Evolutionary conservation across 2,113 vertebrate genomes (phyloP), one percentile per base, ranked within the genome.

Genomic region (Motacilla alba): DNA sequence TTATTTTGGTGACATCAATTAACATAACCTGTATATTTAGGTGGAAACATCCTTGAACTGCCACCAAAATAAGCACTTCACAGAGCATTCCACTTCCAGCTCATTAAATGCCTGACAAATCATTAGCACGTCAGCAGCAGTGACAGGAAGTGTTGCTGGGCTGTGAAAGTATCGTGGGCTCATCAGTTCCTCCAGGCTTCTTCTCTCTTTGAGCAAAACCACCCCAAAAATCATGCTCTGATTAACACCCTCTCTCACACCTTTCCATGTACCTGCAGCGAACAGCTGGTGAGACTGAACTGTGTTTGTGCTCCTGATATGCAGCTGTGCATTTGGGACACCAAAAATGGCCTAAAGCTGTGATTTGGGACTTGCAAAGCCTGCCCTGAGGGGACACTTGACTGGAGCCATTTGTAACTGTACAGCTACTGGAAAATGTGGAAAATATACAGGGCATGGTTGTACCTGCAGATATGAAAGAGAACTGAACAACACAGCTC

Each of bases 101-200:
- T 92, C 94, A 67, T 94, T 84, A 91, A 89, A 59, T 35, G 49
- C 81, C 58, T 94, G 82, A 83, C 56, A 90, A 74, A 84, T 89
- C 91, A 96, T 95, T 95, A 96, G 88, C 96, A 95, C 37, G 0
- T 83, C 49, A 50, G 56, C 56, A 63, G 64, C 43, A 83, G 64
- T 41, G 26, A n/a, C 44, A 56, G 69, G 91, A 76, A 79, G 53
- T 1, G 0, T 58, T 79, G n/a, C 84, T 91, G 31, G 3, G 83
- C 87, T 94, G 82, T 55, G 81, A 91, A 91, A 88, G 81, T 22
- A 82, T 41, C 10, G 0, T 24, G 12, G 31, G 64, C 13, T 22
- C 74, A 80, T 67, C 4, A 79, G 63, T 37, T 55, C 63, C 73
- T 64, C 23, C 33, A 67, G 7, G 67, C 76, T 82, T 76, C 67